Conservation (phyloP, 2,888 invertebrate species). For the Chironomus riparius region DNA sequence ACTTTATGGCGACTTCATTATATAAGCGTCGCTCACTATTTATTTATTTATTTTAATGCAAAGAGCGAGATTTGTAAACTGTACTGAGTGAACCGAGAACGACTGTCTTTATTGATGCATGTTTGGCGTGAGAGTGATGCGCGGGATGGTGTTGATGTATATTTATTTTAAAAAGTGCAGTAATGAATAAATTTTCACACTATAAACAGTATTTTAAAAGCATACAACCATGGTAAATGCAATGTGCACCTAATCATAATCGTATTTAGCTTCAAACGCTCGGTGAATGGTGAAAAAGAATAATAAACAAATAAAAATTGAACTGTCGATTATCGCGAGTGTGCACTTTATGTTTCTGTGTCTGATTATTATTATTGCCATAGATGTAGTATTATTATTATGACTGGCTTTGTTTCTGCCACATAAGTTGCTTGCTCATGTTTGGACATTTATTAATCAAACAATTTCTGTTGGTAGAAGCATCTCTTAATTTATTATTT, state of each 20-base stretch:
- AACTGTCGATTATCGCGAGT: neutral
- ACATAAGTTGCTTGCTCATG: too few species aligned
- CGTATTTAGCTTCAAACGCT: neutral
- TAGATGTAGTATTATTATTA: neutral
- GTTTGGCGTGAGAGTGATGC: constrained; percentile 17
- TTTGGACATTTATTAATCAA: too few species aligned
- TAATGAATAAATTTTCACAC: neutral
- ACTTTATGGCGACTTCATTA: constrained; percentile 20
- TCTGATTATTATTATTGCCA: too few species aligned
- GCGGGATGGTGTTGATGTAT: neutral
- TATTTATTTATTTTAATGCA: constrained; percentile 7
- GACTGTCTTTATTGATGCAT: constrained; percentile 7
- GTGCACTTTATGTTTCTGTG: neutral
- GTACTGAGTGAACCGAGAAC: neutral
- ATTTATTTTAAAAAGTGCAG: neutral
- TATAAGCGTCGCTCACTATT: constrained; percentile 8
- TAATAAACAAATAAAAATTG: neutral
- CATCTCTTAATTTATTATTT: too few species aligned
- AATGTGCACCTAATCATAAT: neutral
- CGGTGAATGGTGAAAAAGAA: neutral
- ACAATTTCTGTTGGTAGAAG: too few species aligned
- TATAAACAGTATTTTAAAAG: neutral
- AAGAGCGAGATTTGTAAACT: neutral
- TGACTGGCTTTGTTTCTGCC: neutral
- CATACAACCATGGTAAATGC: neutral